Evolutionary conservation across 2,113 vertebrate genomes (phyloP), one percentile per base, ranked within the genome.

Genomic region (Ifrita kowaldi): DNA sequence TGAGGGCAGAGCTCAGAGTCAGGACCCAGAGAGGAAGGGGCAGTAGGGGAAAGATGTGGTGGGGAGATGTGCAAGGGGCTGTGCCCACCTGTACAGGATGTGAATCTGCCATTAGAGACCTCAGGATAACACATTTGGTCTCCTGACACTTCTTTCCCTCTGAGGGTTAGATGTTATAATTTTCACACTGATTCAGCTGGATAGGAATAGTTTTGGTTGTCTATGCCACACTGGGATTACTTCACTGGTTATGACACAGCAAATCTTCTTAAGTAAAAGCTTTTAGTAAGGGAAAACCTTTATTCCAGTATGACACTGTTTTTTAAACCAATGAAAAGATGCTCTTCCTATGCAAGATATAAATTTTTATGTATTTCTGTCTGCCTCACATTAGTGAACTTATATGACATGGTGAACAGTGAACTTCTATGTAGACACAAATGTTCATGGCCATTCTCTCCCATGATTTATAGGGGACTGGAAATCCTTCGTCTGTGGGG

Each of bases 1-100:
- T 7, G 7, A 28, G 24, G n/a, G 28, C n/a, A 74, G 60, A n/a
- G 8, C 22, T 59, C 1, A 1, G 15, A 76, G 14, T 22, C 28
- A 26, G 37, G 35, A 46, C 5, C 13, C 3, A 0, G 35, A 65
- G 7, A 37, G 3, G 26, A 82, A 71, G 9, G 11, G 19, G 7
- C 20, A 41, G 9, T 1, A 55, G 16, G 20, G 52, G 3, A 0
- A 2, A n/a, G 21, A 28, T 0, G 1, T 52, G 37, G 4, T 37
- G 50, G 19, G 8, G 13, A 53, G 32, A 24, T 10, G 19, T 33
- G 24, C n/a, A 49, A 8, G 5, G 16, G 47, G 4, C 42, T 70
- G 28, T 55, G 47, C 12, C 21, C 46, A 84, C 19, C 23, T 37
- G 9, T 9, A 16, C 1, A 9, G 60, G 19, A 22, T 44, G 33